Evolutionary conservation across 2,888 invertebrate species (phyloP).

Genomic region (Scaptomyza parva): DNA sequence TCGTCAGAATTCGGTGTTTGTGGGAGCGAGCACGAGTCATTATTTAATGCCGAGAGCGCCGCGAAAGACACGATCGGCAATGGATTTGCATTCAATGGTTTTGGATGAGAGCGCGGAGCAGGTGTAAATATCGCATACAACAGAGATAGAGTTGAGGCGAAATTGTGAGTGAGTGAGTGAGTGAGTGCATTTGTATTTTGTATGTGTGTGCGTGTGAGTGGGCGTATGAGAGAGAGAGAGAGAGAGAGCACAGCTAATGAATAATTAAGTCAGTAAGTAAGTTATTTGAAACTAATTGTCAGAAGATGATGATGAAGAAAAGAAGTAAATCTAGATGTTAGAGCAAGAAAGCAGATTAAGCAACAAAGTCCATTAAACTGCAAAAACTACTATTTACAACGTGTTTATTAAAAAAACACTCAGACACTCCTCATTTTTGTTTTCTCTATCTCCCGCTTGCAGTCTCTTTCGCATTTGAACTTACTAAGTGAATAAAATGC

Average conservation of each 20-base stretch:
- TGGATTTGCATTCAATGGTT: slow-evolving; percentile 92
- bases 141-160: slow-evolving; percentile 7
- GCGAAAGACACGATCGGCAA: slow-evolving; percentile 92
- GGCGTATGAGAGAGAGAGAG: no score
- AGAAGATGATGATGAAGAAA: not conserved
- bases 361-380: slow-evolving; percentile 57
- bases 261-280: slow-evolving; percentile 27
- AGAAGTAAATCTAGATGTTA: not conserved
- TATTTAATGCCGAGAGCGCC: slow-evolving; percentile 89
- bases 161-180: slow-evolving; percentile 5
- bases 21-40: slow-evolving; percentile 88
- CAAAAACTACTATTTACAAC: slow-evolving; percentile 45
- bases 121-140: slow-evolving; percentile 54
- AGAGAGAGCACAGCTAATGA: slow-evolving; percentile 4
- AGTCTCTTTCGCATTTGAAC: not conserved
- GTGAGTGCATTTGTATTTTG: slow-evolving; percentile 5
- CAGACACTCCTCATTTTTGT: not conserved
- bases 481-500: not conserved
- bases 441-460: slow-evolving; percentile 7
- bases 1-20: slow-evolving; percentile 94
- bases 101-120: slow-evolving; percentile 85
- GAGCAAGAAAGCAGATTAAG: slow-evolving; percentile 1
- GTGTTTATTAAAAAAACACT: slow-evolving; percentile 34
- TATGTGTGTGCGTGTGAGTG: not conserved
- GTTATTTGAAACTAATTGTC: slow-evolving; percentile 14